A percentile compares a stretch with the other conserved stretches of the same genome.
Conservation (phyloP, 2,797 vertebrate species). For the Ctenopoma multispine region DNA sequence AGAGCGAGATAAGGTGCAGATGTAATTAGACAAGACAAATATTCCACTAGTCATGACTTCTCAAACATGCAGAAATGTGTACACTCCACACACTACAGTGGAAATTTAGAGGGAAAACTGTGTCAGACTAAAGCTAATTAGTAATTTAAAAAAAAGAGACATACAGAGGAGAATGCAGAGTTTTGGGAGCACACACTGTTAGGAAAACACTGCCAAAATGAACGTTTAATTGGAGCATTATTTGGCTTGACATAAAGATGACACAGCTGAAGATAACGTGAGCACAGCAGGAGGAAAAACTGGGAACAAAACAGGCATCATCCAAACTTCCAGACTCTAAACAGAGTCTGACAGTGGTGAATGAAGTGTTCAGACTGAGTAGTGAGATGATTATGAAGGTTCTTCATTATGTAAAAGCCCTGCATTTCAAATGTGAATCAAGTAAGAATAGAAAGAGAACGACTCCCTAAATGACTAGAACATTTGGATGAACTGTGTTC, state of each 20-base stretch:
- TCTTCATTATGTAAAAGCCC: background rate
- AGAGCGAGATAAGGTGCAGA: slow-evolving; percentile 34
- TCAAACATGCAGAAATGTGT: background rate
- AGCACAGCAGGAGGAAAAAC: slow-evolving; percentile 23
- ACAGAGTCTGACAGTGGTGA: slow-evolving; percentile 5
- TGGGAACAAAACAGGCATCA: slow-evolving; percentile 4
- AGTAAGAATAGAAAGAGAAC: background rate
- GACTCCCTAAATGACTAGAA: background rate
- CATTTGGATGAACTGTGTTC: background rate
- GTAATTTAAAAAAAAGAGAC: background rate
- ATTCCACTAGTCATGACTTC: background rate
- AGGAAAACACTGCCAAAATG: background rate
- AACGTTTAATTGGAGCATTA: slow-evolving; percentile 10
- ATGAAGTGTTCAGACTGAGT: background rate
- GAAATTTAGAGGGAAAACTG: background rate
- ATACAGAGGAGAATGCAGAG: background rate
- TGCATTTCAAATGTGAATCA: background rate
- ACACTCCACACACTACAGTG: background rate
- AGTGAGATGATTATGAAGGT: no score
- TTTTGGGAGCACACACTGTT: background rate
- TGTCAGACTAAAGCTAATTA: background rate
- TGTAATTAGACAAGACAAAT: slow-evolving; percentile 19
- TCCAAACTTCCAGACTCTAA: slow-evolving; percentile 12
- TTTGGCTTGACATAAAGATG: slow-evolving; percentile 13
- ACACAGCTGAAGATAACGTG: slow-evolving; percentile 30